Evolutionary conservation across 2,797 vertebrate genomes (phyloP).

Genomic region (Parauchenoglanis ngamensis): DNA sequence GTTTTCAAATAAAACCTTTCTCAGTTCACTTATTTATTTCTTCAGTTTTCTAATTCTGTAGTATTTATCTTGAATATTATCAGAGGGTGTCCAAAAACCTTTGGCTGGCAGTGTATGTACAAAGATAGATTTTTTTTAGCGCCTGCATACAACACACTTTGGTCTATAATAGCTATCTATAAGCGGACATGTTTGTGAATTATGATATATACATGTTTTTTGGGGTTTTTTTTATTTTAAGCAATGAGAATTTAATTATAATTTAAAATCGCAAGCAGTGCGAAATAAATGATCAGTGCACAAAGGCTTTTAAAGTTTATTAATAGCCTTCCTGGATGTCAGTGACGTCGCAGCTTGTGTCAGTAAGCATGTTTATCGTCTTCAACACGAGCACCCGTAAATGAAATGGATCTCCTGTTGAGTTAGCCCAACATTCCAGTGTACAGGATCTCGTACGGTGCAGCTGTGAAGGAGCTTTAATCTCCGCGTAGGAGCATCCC

Average conservation of each 20-base stretch:
- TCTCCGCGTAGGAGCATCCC: constrained; percentile 39
- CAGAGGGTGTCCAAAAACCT: not conserved
- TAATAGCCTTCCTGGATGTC: not conserved
- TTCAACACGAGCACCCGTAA: constrained; percentile 12
- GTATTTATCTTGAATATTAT: not conserved
- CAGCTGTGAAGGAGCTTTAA: constrained; percentile 46
- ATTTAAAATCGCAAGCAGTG: not conserved
- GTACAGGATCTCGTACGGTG: constrained; percentile 35
- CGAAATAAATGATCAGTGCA: not conserved
- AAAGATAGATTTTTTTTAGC: not conserved
- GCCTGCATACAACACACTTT: not conserved
- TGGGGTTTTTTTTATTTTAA: not conserved
- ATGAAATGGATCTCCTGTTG: constrained; percentile 31
- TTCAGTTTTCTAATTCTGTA: not conserved
- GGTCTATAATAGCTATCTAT: not conserved
- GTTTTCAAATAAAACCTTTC: not conserved
- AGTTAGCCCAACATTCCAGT: constrained; percentile 40
- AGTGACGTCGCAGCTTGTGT: not conserved
- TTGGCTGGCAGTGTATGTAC: not conserved
- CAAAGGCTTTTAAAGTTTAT: not conserved
- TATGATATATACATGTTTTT: too few species aligned
- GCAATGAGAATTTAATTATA: not conserved
- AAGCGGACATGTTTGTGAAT: not conserved
- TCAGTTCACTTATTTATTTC: not conserved
- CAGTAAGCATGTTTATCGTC: constrained; percentile 12